These are phyloP conservation scores for Vombatus ursinus DNA, from an alignment of 2,113 vertebrate genomes.

Conservation along the genomic window DNA sequence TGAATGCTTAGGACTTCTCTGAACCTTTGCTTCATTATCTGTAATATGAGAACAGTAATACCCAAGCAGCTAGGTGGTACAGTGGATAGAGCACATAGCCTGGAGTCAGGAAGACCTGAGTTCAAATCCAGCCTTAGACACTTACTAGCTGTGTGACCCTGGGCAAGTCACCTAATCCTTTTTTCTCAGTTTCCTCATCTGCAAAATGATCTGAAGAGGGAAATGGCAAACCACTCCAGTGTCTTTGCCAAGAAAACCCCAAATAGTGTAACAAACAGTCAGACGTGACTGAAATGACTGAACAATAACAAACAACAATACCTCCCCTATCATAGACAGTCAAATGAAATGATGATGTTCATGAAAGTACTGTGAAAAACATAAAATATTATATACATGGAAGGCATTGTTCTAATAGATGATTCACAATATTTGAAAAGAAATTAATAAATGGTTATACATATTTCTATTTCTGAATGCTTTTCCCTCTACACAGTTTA, in stretches of 20 bases:
- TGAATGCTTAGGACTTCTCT: neutral
- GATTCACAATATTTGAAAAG: neutral
- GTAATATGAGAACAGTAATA: neutral
- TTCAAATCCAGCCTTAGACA: neutral
- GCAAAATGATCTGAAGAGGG: neutral
- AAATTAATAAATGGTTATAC: neutral
- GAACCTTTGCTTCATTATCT: neutral
- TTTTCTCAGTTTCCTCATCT: neutral
- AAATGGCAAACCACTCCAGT: neutral
- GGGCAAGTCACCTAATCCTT: neutral
- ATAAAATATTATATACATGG: neutral
- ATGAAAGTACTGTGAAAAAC: constrained; percentile 7
- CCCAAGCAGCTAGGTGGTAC: neutral
- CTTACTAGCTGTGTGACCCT: neutral
- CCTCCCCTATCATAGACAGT: neutral
- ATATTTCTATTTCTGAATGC: neutral
- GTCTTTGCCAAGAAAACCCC: neutral
- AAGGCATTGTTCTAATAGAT: constrained; percentile 16
- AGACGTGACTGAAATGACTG: neutral
- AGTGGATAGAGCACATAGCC: neutral
- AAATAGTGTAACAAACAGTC: neutral
- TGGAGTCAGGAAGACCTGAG: neutral
- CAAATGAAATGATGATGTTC: neutral
- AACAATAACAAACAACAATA: neutral
- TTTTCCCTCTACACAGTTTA: neutral